A percentile compares a stretch with the other conserved stretches of the same genome.
phyloP scores from a whole-genome alignment of 2,113 vertebrate genomes.

The Cryptoleucopteryx plumbea region DNA sequence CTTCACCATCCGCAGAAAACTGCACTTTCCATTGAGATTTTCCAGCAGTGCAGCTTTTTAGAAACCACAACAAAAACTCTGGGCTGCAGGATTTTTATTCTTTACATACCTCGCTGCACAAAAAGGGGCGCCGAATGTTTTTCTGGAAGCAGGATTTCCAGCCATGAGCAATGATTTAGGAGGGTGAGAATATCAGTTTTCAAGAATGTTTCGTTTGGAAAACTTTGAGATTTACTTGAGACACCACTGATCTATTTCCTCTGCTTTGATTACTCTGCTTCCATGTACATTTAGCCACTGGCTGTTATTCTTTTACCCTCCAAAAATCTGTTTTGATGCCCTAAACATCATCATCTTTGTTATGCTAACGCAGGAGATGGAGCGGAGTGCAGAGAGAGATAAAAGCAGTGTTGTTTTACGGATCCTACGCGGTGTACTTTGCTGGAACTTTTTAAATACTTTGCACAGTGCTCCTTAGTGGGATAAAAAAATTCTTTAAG shows the following conservation, averaged over 20 bases:
- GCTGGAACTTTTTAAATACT: slow-evolving; percentile 19
- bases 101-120: not conserved
- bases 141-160: slow-evolving; percentile 44
- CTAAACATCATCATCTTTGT: slow-evolving; percentile 1
- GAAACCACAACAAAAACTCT: slow-evolving; percentile 39
- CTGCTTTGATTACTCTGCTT: not conserved
- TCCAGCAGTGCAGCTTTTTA: not conserved
- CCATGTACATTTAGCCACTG: not conserved
- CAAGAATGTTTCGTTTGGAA: slow-evolving; percentile 37
- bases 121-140: slow-evolving; percentile 18
- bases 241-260: not conserved
- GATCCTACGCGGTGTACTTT: slow-evolving; percentile 11
- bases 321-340: slow-evolving; percentile 6
- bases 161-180: slow-evolving; percentile 3
- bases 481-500: not conserved
- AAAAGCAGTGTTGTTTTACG: slow-evolving; percentile 20
- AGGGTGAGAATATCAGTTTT: slow-evolving; percentile 24
- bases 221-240: slow-evolving; percentile 13
- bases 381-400: not conserved
- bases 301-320: slow-evolving; percentile 19
- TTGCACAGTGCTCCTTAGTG: not conserved
- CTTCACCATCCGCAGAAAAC: not conserved
- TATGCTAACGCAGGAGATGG: not conserved
- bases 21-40: slow-evolving; percentile 8
- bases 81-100: slow-evolving; percentile 3